Evolutionary conservation across 2,113 vertebrate species (phyloP).

Genomic region (Xenopus borealis): DNA sequence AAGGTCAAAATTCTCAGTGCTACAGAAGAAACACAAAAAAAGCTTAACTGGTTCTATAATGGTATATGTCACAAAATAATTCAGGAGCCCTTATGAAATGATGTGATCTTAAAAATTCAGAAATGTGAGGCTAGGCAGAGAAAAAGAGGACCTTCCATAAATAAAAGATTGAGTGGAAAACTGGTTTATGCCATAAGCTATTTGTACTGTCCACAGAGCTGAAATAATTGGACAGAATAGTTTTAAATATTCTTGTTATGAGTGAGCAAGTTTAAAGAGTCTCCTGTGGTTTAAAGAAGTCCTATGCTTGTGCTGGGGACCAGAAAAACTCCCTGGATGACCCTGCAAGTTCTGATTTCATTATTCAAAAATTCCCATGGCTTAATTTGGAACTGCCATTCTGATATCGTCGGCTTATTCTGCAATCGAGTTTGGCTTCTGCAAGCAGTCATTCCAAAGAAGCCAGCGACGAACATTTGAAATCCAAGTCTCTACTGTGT

Average conservation of each 20-base stretch:
- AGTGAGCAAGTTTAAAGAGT: conserved; percentile 50
- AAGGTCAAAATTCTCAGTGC: not conserved
- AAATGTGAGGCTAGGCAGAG: not conserved
- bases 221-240: conserved; percentile 53
- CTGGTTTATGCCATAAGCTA: conserved; percentile 46
- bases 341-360: conserved; percentile 44
- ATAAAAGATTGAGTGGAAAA: conserved; percentile 56
- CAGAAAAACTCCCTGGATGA: conserved; percentile 44
- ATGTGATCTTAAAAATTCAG: conserved; percentile 3
- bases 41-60: not conserved
- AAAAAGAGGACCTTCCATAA: conserved; percentile 50
- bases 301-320: conserved; percentile 48
- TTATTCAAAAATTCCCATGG: conserved; percentile 40
- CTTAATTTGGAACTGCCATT: conserved; percentile 49
- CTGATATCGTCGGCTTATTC: conserved; percentile 51
- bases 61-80: conserved; percentile 49
- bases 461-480: conserved; percentile 46
- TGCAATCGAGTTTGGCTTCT: conserved; percentile 48
- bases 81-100: conserved; percentile 52
- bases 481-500: not conserved
- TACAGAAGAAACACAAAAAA: not conserved
- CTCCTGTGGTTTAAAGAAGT: conserved; percentile 53
- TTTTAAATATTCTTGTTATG: conserved; percentile 56
- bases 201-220: conserved; percentile 56
- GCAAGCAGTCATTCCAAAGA: conserved; percentile 44